These are phyloP conservation scores for Meiosimyza decipiens DNA, from an alignment of 2,888 invertebrate genomes.

Conservation along the genomic window DNA sequence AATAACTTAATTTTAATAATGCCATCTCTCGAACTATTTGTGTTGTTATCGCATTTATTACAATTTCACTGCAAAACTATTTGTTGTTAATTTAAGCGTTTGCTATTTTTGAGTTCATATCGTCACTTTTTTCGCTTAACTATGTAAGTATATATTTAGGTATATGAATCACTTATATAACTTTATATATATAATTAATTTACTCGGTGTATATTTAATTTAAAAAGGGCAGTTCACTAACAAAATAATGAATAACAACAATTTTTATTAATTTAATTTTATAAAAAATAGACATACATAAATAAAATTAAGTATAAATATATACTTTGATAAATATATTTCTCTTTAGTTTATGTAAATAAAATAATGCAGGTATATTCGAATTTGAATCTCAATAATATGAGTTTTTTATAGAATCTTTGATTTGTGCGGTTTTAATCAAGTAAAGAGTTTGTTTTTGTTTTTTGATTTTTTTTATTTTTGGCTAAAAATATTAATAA, in stretches of 20 bases:
- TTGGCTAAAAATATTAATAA: not conserved
- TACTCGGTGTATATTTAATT: constrained; percentile 42
- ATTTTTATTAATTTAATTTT: constrained; percentile 38
- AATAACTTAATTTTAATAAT: too few relatives aligned
- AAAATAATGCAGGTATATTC: constrained; percentile 47
- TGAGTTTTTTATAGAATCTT: constrained; percentile 24
- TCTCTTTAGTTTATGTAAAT: constrained; percentile 29
- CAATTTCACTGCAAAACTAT: too few relatives aligned
- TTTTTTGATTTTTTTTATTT: not conserved
- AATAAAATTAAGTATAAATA: constrained; percentile 38
- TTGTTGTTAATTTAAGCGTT: too few relatives aligned
- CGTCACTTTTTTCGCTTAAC: constrained; percentile 31
- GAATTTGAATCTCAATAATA: constrained; percentile 21
- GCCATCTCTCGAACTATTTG: too few relatives aligned
- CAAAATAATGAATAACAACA: constrained; percentile 52
- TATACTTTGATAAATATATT: constrained; percentile 31
- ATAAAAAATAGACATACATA: constrained; percentile 38
- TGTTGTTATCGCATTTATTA: too few relatives aligned
- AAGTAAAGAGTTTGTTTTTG: not conserved
- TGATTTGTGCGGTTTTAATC: constrained; percentile 26
- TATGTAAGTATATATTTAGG: constrained; percentile 38
- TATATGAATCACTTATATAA: constrained; percentile 29
- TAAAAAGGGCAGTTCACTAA: constrained; percentile 49
- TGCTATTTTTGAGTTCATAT: too few relatives aligned
- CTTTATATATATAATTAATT: constrained; percentile 34